These are phyloP conservation scores for Sphaerophoria taeniata DNA, from an alignment of 2,888 invertebrate genomes.

Conservation along the genomic window DNA sequence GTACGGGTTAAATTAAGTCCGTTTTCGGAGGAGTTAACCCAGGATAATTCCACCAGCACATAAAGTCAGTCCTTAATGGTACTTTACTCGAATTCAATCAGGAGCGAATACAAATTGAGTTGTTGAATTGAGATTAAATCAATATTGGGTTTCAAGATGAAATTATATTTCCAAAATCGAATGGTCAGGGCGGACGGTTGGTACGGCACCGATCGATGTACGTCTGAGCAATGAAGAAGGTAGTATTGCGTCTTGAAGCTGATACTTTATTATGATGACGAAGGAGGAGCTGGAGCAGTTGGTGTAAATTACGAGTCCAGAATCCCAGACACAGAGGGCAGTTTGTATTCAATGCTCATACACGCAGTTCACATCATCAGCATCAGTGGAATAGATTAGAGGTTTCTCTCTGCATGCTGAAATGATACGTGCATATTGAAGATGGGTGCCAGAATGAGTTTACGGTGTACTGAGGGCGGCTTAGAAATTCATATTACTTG, in stretches of 20 bases:
- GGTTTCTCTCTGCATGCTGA: not conserved
- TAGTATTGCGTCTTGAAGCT: not conserved
- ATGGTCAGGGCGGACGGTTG: not conserved
- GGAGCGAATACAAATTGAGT: slow-evolving; percentile 44
- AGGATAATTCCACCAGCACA: slow-evolving; percentile 19
- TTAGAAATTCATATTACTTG: not conserved
- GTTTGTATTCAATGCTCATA: slow-evolving; percentile 21
- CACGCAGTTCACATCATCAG: not conserved
- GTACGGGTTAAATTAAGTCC: slow-evolving; percentile 34
- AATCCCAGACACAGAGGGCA: not conserved
- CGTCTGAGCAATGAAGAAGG: not conserved
- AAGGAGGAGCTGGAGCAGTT: not conserved
- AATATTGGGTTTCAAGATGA: slow-evolving; percentile 31
- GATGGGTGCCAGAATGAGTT: not conserved
- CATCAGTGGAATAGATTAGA: not conserved
- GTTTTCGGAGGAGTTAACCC: slow-evolving; percentile 32
- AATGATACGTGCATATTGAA: not conserved
- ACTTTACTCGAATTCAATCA: slow-evolving; percentile 48
- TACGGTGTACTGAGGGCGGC: not conserved
- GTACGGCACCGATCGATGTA: not conserved
- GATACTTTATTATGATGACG: not conserved
- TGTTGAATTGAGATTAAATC: slow-evolving; percentile 47
- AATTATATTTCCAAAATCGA: slow-evolving; percentile 8
- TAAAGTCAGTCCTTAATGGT: slow-evolving; percentile 34
- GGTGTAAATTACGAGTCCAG: not conserved